Base-by-base conservation (phyloP, 1,140 invertebrate genomes). In the Apis dorsata region DNA sequence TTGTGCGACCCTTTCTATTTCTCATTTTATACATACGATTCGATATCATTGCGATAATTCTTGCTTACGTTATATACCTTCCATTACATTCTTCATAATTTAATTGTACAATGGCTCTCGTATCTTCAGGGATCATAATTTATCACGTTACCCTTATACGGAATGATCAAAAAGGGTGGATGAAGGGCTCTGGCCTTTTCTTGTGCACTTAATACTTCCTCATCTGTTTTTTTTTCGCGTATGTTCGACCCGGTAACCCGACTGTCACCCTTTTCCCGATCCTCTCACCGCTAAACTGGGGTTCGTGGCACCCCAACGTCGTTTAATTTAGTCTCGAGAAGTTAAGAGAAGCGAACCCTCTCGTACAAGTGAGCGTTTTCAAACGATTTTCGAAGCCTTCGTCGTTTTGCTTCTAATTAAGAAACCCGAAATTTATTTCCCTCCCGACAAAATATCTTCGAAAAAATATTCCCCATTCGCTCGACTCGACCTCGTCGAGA, bases 301-400 rank as follows among this genome's bases (percentile, higher is more conserved):
- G 79, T 88, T 81, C 86, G 65, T 72, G 73, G 55, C 55, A 85
- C 72, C 60, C 83, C 70, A 85, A 72, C 79, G 85, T 88, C 81
- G 55, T 81, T 85, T 85, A 85, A 88, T 88, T 88, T 75, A 62
- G 79, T 62, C 83, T 66, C 79, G 77, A 83, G 53, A 34, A 63
- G 57, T 51, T 17, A 13, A 49, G 68, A 72, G 65, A 79, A 84
- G 77, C 24, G 53, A 65, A 59, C 60, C 75, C 53, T 44, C 75
- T 79, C 75, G 68, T 66, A 5, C 17, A 12, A 83, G 49, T 21
- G 19, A 81, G 65, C 65, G 24, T 28, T 49, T 28, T 69, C 28
- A 12, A 79, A 69, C 75, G 59, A 66, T 84, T 85, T 79, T 79
- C 70, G 71, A 85, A 81, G 59, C 28, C 28, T 73, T 24, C 17